phyloP scores from a whole-genome alignment of 2,888 invertebrate genomes.

The Chymomyza fuscimana region DNA sequence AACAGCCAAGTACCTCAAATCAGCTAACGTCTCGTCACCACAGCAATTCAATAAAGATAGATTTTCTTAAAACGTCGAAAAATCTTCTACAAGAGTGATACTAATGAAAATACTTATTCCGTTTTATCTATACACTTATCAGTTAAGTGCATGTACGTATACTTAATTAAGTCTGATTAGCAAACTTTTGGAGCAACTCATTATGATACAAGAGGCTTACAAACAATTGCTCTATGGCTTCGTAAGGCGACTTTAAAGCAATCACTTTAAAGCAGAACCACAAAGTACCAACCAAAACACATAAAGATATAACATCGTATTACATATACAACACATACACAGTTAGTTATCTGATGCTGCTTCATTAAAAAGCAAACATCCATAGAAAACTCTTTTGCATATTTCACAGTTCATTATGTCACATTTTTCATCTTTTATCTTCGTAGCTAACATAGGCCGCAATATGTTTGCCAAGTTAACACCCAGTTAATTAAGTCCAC shows the following conservation, averaged over 20 bases:
- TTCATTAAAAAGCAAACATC: conserved; percentile 49
- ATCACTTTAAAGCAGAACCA: conserved; percentile 25
- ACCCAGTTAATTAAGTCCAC: conserved; percentile 56
- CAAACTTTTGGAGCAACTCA: no score
- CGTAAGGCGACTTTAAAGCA: background rate
- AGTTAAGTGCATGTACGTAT: no score
- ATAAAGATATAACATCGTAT: background rate
- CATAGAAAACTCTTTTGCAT: conserved; percentile 54
- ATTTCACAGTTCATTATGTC: conserved; percentile 68
- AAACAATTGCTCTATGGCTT: conserved; percentile 5
- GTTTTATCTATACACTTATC: no score
- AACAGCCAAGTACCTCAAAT: no score
- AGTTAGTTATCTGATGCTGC: conserved; percentile 39
- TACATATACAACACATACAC: background rate
- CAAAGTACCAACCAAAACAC: background rate
- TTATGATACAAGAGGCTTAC: conserved; percentile 3
- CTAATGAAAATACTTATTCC: no score
- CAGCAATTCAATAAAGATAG: no score
- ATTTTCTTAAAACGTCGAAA: no score
- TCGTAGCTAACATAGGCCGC: conserved; percentile 9
- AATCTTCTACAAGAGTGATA: no score
- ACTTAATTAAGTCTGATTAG: no score
- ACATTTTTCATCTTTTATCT: conserved; percentile 52
- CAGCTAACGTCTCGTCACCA: no score
- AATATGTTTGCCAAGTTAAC: conserved; percentile 58